Evolutionary conservation across 2,797 vertebrate genomes (phyloP), one percentile per base, ranked within the genome.

Genomic region (Neosilurus mollespiculum): DNA sequence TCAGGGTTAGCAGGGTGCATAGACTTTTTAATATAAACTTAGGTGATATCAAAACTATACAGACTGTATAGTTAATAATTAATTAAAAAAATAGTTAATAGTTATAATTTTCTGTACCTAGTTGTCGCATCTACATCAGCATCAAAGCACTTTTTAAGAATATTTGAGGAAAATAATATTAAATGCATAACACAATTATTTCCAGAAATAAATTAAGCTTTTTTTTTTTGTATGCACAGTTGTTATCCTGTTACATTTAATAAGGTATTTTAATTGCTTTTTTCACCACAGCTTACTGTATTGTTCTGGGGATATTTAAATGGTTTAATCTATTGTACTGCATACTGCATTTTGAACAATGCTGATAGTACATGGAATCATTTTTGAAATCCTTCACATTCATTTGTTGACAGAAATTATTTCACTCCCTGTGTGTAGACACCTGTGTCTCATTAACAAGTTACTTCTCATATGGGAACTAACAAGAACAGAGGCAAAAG

Each of bases 381-480:
- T 16, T 75, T 56, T 75, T 58, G 16, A 75, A 5, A 16, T 75
- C 20, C 2, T 12, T 73, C 26, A 75, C 4, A 56, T 56, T 12
- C 4, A 56, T 15, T 73, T 75, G 71, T 75, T 16, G 12, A 20
- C 53, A 58, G 72, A 34, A 20, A 56, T 58, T 59, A 0, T 58
- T 73, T 78, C 12, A 18, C 61, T 67, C 18, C 30, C 18, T 81
- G 26, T 71, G 6, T 34, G 81, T 71, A 64, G 22, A 43, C 82
- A 75, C 37, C 62, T 81, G 71, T 24, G 8, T 64, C 24, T 56
- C 67, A 71, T 81, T 83, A 73, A 67, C 67, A 87, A 73, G 20
- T 81, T 78, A 75, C 76, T 78, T 26, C 61, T 73, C 53, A 78
- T 62, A 73, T 53, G 34, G 24, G 26, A 24, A 56, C 26, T 54